phyloP scores from a whole-genome alignment of 2,888 invertebrate species.

The Poecilobothrus nobilitatus region DNA sequence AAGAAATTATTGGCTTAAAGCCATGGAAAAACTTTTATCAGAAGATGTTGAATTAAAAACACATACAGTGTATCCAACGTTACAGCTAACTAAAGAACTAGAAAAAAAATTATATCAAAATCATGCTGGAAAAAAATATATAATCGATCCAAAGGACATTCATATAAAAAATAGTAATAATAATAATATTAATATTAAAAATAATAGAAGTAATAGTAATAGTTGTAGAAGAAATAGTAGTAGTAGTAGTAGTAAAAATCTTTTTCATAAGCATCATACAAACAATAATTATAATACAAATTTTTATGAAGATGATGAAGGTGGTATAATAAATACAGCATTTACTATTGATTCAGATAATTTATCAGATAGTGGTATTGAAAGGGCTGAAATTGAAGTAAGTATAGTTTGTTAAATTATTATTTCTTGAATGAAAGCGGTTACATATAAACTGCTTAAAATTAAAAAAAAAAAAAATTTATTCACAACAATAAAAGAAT shows the following conservation, averaged over 20 bases:
- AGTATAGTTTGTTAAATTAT: neutral
- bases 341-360: constrained; percentile 26
- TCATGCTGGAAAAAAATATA: too few species aligned
- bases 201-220: too few species aligned
- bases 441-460: too few species aligned
- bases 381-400: constrained; percentile 31
- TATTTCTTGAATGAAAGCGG: too few species aligned
- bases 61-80: constrained; percentile 12
- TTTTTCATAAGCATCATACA: too few species aligned
- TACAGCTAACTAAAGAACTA: neutral
- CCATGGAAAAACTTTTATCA: constrained; percentile 23
- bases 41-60: constrained; percentile 19
- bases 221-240: too few species aligned
- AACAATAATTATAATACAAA: too few species aligned
- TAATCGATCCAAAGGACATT: neutral
- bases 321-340: constrained; percentile 25
- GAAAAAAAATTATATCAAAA: neutral
- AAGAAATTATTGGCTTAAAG: constrained; percentile 18
- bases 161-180: neutral
- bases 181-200: neutral
- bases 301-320: constrained; percentile 13
- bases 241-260: too few species aligned
- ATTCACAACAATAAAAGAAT: too few species aligned
- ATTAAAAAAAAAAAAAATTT: too few species aligned
- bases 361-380: constrained; percentile 25